Base-by-base conservation (phyloP, 2,888 invertebrate genomes). In the Epsilonema sp. region DNA sequence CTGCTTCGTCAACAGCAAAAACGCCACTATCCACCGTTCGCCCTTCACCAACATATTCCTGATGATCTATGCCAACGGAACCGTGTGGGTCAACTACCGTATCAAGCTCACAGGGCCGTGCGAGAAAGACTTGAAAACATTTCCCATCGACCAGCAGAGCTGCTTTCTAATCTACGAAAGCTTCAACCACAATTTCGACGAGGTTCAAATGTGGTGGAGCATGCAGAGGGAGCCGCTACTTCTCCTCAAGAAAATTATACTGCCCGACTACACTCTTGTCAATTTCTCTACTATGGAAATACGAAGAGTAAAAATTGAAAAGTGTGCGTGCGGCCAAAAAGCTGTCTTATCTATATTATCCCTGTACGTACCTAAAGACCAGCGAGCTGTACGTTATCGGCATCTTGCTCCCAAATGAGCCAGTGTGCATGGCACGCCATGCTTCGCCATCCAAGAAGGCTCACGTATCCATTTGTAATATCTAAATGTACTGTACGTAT, bases 31-130 rank as follows among this genome's bases (percentile, higher is more conserved):
- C 21, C 62, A 62, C 46, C 52, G 53, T 23, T 53, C 55, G 2
- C 62, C 62, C 1, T 60, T 62, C 54, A 58, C 57, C 25, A 62
- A 62, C 49, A 58, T 62, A 19, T 62, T 62, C 40, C 53, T 62
- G 22, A 62, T 61, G 52, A 54, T 61, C 45, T 61, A 61, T 47
- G 37, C 13, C 3, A 62, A 62, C 42, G 62, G 63, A 1, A 59
- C 56, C 20, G 62, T 63, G 8, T 63, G 63, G 61, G 58, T 61
- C 51, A 62, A 62, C 46, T 62, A 62, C 39, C 52, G 62, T 1
- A 48, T 52, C 40, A 48, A 49, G 21, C 25, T 47, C 43, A 52
- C 21, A 51, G 51, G 56, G 50, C 22, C 56, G 51, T 49, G 56
- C 37, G 36, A 22, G 5, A 49, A 49, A 31, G 49, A 31, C 16